phyloP scores from a whole-genome alignment of 35 echinoderm and acorn worm genomes.

The Apostichopus japonicus region DNA sequence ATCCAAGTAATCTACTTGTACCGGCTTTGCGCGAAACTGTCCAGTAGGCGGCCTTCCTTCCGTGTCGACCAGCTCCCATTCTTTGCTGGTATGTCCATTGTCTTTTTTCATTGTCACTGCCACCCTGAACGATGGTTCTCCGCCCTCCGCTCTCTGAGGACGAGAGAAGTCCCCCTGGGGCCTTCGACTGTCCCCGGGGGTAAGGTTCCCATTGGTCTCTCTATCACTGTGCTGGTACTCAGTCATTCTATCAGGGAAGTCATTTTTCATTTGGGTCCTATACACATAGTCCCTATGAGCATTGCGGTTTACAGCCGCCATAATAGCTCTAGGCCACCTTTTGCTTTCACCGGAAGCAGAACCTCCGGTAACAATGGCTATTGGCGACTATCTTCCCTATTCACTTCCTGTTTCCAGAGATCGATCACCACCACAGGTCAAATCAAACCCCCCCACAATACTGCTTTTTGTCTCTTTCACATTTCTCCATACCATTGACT shows the following conservation, averaged over 20 bases:
- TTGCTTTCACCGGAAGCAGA: constrained; percentile 27
- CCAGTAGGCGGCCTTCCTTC: constrained; percentile 61
- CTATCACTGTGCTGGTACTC: constrained; percentile 27
- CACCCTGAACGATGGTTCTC: constrained; percentile 38
- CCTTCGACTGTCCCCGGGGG: background rate
- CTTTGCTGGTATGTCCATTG: background rate
- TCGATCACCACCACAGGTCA: constrained; percentile 19
- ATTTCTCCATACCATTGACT: background rate
- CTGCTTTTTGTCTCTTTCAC: background rate
- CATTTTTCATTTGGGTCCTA: constrained; percentile 25
- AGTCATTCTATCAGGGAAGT: constrained; percentile 29
- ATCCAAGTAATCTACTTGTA: constrained; percentile 76
- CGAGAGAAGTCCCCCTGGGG: background rate
- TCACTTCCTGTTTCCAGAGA: constrained; percentile 9
- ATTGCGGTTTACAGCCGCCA: constrained; percentile 48
- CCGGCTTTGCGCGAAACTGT: constrained; percentile 79
- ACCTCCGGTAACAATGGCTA: constrained; percentile 3
- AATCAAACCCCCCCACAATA: constrained; percentile 12
- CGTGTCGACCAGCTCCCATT: constrained; percentile 54
- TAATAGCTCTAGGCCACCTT: constrained; percentile 31
- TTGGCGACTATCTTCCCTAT: constrained; percentile 19
- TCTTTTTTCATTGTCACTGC: constrained; percentile 62
- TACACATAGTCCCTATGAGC: constrained; percentile 58
- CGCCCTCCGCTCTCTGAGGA: background rate
- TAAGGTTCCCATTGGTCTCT: constrained; percentile 20